Evolutionary conservation across 2,888 invertebrate genomes (phyloP), one percentile per base, ranked within the genome.

Genomic region (Ligdia adustata): DNA sequence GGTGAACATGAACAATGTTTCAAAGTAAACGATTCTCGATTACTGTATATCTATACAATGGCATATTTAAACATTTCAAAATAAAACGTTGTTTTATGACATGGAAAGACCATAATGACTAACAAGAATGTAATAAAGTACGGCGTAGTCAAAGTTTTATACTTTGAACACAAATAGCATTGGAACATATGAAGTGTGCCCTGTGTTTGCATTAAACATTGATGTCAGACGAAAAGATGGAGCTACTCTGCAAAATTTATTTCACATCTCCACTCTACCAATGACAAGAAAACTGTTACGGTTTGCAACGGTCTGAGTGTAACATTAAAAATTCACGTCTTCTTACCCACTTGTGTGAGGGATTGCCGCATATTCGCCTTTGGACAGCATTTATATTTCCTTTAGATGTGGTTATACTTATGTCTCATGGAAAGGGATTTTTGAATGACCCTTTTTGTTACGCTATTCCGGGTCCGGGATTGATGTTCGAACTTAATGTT

Each of bases 221-320:
- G 79, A 90, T 89, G 84, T 79, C 75, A 84, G 82, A 79, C 88
- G 87, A 87, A 88, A 90, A 89, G 89, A 90, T 89, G 87, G 90
- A 88, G 90, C 90, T 85, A 90, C 90, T 90, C 88, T 89, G 84
- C 89, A 90, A 90, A 89, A 90, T 90, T 89, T 90, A 90, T 90
- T 75, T 86, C 89, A 84, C 90, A 90, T 87, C 87, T 89, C 85
- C 82, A 79, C 85, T 87, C 83, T 71, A 75, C 83, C 85, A 89
- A 90, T 89, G 90, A 90, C 90, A 90, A 90, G 90, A 89, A 89
- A 89, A 90, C 90, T 90, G 90, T 90, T 90, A 89, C 90, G 90
- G 89, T 86, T 86, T 88, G 89, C 88, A 88, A 76, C 87, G 88
- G 89, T 82, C 90, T 89, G 90, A 90, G 90, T 90, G 90, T 90